Evolutionary conservation across 2,888 invertebrate genomes (phyloP), one percentile per base, ranked within the genome.

Genomic region (Rotaria macrura): DNA sequence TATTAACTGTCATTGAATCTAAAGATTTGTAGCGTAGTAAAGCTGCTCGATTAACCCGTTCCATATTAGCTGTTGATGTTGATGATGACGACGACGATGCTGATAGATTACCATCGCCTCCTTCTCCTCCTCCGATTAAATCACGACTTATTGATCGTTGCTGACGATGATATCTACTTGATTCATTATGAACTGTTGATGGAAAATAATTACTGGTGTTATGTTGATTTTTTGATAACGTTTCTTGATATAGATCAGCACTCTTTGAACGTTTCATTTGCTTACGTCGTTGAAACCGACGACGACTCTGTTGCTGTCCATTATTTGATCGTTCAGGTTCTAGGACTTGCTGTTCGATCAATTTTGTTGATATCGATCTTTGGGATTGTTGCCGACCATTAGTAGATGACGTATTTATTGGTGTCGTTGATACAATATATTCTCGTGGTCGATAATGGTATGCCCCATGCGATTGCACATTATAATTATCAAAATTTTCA

Each of bases 221-320:
- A 34, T 34, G 29, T 79, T 38, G 74, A 43, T 3, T 79, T 79
- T 12, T 79, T 10, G 40, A 38, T 43, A n/a, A n/a, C n/a, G n/a
- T n/a, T n/a, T n/a, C n/a, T n/a, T n/a, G 65, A 65, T 65, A 9
- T 17, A 79, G 20, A 79, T 79, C 79, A n/a, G n/a, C 79, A 43
- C 79, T 79, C n/a, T 79, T 79, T 3, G 79, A 79, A 40, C 79
- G 79, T 43, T 79, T 79, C n/a, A 79, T 79, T 79, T 79, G 79
- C 43, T 79, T 79, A 43, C 79, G 79, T 79, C 79, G 43, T n/a
- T 79, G 79, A n/a, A 79, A 79, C 23, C 79, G 79, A n/a, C 79
- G 79, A 43, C 79, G 79, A 14, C n/a, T 1, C 34, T 79, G 43
- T 34, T 40, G 79, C 34, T 79, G 43, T 65, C 34, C 43, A 79